A percentile compares a stretch with the other conserved stretches of the same genome.
These are phyloP conservation scores for Neolamprologus ventralis DNA, from an alignment of 2,113 vertebrate species.

Conservation along the genomic window DNA sequence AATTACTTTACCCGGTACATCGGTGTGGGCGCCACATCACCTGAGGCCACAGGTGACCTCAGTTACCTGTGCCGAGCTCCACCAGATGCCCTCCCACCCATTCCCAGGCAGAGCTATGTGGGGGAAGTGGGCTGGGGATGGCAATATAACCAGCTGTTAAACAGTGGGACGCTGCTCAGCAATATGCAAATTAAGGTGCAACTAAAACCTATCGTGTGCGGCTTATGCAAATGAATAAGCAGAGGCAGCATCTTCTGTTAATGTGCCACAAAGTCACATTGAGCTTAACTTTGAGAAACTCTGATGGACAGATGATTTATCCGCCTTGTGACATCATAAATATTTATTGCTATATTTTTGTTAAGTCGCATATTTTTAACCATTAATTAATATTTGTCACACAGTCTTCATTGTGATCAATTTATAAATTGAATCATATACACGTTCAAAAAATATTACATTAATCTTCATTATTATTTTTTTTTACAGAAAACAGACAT, in stretches of 20 bases:
- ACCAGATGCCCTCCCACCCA: neutral
- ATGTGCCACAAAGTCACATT: neutral
- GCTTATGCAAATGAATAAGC: neutral
- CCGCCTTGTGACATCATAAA: neutral
- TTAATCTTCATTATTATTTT: neutral
- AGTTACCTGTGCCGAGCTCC: conserved; percentile 61
- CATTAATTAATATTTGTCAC: neutral
- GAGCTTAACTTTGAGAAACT: neutral
- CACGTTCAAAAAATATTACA: neutral
- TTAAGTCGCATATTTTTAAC: neutral
- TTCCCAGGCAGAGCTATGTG: conserved; percentile 35
- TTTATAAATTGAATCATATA: neutral
- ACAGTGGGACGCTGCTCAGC: conserved; percentile 46
- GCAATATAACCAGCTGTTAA: conserved; percentile 53
- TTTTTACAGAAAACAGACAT: conserved; percentile 54
- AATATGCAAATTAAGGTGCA: conserved; percentile 70
- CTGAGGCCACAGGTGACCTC: conserved; percentile 63
- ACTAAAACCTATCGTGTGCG: neutral
- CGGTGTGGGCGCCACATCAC: conserved; percentile 37
- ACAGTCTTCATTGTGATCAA: no score
- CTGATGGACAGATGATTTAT: neutral
- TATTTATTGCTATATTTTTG: neutral
- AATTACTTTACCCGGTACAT: conserved; percentile 41
- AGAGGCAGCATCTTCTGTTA: neutral
- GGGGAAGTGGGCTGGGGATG: conserved; percentile 73